Evolutionary conservation across 2,888 invertebrate genomes (phyloP).

Genomic region (Apamea anceps): DNA sequence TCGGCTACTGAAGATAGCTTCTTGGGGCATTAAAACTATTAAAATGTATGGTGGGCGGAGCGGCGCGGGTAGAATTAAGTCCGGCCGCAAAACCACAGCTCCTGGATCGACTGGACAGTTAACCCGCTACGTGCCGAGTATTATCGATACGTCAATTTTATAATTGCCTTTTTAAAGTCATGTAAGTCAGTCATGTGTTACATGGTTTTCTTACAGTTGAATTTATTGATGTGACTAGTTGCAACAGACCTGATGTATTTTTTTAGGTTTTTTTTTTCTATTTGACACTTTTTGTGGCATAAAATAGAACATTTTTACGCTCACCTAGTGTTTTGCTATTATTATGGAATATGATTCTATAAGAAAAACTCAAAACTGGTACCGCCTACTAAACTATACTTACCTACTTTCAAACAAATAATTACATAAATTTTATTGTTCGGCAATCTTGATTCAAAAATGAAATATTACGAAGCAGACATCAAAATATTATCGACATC

Average conservation of each 20-base stretch:
- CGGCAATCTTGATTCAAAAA: background rate
- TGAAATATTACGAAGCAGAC: background rate
- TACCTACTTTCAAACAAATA: background rate
- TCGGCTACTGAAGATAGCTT: slow-evolving; percentile 74
- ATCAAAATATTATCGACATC: slow-evolving; percentile 44
- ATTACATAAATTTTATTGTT: background rate
- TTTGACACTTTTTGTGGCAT: no score
- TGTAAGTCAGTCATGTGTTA: slow-evolving; percentile 42
- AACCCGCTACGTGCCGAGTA: slow-evolving; percentile 72
- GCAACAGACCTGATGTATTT: background rate
- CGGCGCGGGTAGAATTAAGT: slow-evolving; percentile 82
- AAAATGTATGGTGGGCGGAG: slow-evolving; percentile 83
- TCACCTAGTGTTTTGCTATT: no score
- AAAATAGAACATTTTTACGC: no score
- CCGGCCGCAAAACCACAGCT: slow-evolving; percentile 88
- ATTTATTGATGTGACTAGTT: slow-evolving; percentile 2
- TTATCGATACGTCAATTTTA: slow-evolving; percentile 77
- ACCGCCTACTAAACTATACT: background rate
- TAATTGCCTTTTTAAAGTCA: slow-evolving; percentile 72
- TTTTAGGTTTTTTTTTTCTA: background rate
- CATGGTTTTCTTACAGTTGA: slow-evolving; percentile 25
- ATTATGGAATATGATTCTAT: background rate
- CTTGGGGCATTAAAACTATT: slow-evolving; percentile 86
- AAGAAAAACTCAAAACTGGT: background rate
- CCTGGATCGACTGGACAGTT: slow-evolving; percentile 83